A percentile compares a stretch with the other conserved stretches of the same genome.
These are phyloP conservation scores for Carettochelys insculpta DNA, from an alignment of 2,113 vertebrate genomes.

Conservation along the genomic window DNA sequence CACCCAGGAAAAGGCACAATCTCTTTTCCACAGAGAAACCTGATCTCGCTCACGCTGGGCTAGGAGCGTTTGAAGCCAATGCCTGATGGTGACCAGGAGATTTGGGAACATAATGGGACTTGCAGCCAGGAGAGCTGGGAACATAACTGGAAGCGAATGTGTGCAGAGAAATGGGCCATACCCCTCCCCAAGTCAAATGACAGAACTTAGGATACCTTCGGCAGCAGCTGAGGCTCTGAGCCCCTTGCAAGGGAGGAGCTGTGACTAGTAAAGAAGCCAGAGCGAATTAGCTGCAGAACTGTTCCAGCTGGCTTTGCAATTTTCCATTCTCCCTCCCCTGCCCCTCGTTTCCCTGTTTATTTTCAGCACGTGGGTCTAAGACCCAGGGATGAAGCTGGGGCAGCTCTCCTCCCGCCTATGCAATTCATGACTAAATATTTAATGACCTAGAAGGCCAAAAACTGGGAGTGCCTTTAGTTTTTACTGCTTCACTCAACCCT, in stretches of 20 bases:
- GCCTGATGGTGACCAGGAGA: no score
- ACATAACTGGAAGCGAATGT: not conserved
- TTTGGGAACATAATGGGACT: no score
- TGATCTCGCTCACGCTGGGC: not conserved
- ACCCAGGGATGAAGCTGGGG: not conserved
- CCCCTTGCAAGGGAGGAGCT: not conserved
- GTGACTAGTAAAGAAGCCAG: no score
- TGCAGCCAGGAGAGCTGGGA: not conserved
- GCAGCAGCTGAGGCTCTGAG: not conserved
- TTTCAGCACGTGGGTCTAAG: not conserved
- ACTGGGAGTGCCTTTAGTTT: not conserved
- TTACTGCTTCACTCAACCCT: not conserved
- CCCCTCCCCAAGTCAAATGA: not conserved
- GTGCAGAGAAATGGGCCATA: not conserved
- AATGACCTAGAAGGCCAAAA: not conserved
- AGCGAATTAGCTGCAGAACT: not conserved
- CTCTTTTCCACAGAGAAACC: not conserved
- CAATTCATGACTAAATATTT: not conserved
- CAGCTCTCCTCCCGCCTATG: not conserved
- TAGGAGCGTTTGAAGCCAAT: not conserved
- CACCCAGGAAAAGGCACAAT: not conserved
- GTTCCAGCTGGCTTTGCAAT: not conserved
- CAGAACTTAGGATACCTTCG: not conserved
- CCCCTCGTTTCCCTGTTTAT: not conserved
- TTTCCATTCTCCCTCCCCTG: not conserved